Conservation (phyloP, 2,113 vertebrate genomes). For the Misgurnus mizolepis region DNA sequence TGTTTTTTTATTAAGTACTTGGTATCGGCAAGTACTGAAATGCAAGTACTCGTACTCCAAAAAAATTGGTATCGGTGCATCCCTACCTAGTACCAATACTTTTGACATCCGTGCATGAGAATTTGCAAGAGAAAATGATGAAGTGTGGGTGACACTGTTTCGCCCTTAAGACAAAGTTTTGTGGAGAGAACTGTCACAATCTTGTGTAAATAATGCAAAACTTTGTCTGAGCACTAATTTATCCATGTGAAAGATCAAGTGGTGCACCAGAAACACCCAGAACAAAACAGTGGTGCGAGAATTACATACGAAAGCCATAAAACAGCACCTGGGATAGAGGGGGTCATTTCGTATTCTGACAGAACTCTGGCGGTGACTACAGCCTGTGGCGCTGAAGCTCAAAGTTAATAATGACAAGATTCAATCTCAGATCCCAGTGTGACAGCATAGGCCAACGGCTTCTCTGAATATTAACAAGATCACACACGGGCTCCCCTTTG, state of each 20-base stretch:
- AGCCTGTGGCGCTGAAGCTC: slow-evolving; percentile 4
- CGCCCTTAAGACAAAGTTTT: no score
- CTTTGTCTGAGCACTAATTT: background rate
- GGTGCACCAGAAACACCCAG: slow-evolving; percentile 6
- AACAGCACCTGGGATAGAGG: background rate
- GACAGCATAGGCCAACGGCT: background rate
- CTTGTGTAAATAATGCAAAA: slow-evolving; percentile 46
- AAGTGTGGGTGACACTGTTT: background rate
- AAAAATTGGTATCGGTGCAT: no score
- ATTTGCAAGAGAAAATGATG: background rate
- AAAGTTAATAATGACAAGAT: slow-evolving; percentile 42
- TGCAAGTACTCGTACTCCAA: no score
- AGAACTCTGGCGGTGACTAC: slow-evolving; percentile 9
- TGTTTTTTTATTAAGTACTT: no score
- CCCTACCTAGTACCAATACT: no score
- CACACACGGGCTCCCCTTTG: background rate
- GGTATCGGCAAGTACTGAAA: no score
- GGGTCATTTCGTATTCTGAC: slow-evolving; percentile 35
- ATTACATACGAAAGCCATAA: slow-evolving; percentile 17
- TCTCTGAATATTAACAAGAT: slow-evolving; percentile 18
- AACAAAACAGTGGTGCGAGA: slow-evolving; percentile 15
- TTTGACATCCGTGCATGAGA: no score
- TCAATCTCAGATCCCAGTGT: slow-evolving; percentile 22
- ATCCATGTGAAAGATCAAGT: slow-evolving; percentile 20
- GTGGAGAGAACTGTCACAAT: background rate